These are phyloP conservation scores for Rattus rattus DNA, from an alignment of 2,113 vertebrate species.

Conservation along the genomic window DNA sequence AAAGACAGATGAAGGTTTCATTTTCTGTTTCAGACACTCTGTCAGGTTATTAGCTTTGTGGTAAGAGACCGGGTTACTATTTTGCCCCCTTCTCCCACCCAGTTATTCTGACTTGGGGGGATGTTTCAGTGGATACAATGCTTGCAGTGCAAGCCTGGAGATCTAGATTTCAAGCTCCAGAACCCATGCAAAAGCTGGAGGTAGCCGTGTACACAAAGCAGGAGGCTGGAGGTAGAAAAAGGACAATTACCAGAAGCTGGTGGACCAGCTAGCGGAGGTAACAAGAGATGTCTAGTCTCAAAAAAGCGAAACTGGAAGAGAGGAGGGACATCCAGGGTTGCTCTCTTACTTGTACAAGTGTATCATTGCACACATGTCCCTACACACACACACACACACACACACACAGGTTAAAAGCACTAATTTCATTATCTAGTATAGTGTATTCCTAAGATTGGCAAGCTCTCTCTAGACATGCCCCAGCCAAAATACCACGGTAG, in stretches of 20 bases:
- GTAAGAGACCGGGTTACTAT: conserved; percentile 7
- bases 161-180: background rate
- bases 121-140: background rate
- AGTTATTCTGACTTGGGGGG: background rate
- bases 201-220: background rate
- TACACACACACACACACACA: no score
- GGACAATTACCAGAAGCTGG: background rate
- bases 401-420: background rate
- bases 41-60: background rate
- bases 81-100: conserved; percentile 17
- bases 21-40: conserved; percentile 41
- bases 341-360: background rate
- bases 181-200: background rate
- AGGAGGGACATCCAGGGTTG: background rate
- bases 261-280: background rate
- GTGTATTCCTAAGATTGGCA: background rate
- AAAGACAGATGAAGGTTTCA: conserved; percentile 30
- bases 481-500: conserved; percentile 20
- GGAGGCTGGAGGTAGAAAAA: background rate
- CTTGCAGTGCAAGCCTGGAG: background rate
- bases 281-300: background rate
- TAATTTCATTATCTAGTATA: conserved; percentile 6
- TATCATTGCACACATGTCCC: background rate
- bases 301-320: background rate
- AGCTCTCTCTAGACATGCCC: conserved; percentile 69